Evolutionary conservation across 1,140 invertebrate species (phyloP).

Genomic region (Venturia canescens): DNA sequence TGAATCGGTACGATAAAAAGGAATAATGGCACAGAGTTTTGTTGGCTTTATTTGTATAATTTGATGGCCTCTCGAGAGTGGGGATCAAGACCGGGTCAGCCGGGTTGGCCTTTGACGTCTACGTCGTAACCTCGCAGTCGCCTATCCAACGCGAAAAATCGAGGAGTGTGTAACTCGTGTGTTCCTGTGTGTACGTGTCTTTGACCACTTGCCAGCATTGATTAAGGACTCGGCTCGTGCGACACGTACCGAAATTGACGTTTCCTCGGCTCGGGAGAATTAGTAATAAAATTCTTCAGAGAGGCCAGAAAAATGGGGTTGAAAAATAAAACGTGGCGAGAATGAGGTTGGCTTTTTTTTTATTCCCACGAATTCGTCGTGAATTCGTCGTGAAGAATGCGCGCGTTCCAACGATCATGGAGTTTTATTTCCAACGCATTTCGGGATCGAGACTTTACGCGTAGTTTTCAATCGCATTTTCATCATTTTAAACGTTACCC

Average conservation of each 20-base stretch:
- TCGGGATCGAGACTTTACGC: too few relatives aligned
- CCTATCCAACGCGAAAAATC: background rate
- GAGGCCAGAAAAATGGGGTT: background rate
- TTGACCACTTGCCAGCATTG: constrained; percentile 33
- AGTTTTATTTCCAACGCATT: too few relatives aligned
- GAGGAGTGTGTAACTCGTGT: background rate
- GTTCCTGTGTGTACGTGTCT: background rate
- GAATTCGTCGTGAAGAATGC: background rate
- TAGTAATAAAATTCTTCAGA: background rate
- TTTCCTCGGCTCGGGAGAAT: constrained; percentile 8
- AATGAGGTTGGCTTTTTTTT: background rate
- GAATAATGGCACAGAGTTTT: background rate
- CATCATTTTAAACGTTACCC: too few relatives aligned
- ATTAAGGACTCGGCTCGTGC: constrained; percentile 23
- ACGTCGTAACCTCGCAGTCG: constrained; percentile 12
- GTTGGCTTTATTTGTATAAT: background rate
- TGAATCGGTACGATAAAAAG: background rate
- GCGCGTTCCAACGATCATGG: too few relatives aligned
- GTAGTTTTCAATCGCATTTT: too few relatives aligned
- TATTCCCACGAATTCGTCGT: background rate
- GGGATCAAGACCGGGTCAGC: constrained; percentile 17
- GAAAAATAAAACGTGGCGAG: background rate
- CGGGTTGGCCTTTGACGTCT: constrained; percentile 30
- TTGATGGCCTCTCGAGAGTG: background rate
- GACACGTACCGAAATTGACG: constrained; percentile 21